Evolutionary conservation across 1,140 invertebrate species (phyloP).

Genomic region (Magallana ariakensis): DNA sequence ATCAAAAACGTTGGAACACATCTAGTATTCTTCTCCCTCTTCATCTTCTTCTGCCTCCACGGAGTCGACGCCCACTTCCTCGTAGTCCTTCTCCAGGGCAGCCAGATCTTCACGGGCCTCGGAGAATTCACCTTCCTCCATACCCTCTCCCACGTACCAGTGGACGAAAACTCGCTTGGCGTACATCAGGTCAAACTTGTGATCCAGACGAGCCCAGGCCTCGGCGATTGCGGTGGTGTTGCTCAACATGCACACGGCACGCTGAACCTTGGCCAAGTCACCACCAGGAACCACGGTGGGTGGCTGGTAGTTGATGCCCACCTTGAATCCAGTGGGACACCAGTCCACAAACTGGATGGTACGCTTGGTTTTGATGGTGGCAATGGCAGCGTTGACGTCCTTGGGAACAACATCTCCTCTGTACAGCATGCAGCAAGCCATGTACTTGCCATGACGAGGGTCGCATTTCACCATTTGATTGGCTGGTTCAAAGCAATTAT

Average conservation of each 20-base stretch:
- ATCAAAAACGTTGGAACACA: not conserved
- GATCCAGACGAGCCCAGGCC: slow-evolving; percentile 83
- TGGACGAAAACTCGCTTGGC: slow-evolving; percentile 80
- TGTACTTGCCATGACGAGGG: slow-evolving; percentile 93
- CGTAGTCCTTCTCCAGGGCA: slow-evolving; percentile 86
- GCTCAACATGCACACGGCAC: slow-evolving; percentile 83
- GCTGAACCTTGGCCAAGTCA: slow-evolving; percentile 85
- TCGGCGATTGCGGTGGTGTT: slow-evolving; percentile 91
- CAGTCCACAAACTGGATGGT: slow-evolving; percentile 73
- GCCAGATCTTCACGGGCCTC: slow-evolving; percentile 86
- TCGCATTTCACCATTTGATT: slow-evolving; percentile 96
- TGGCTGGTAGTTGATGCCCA: slow-evolving; percentile 84
- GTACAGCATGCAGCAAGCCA: slow-evolving; percentile 77
- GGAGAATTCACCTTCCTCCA: slow-evolving; percentile 89
- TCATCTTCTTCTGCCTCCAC: slow-evolving; percentile 82
- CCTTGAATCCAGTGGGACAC: slow-evolving; percentile 73
- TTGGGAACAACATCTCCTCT: slow-evolving; percentile 84
- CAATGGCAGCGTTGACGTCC: slow-evolving; percentile 93
- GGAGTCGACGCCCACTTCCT: slow-evolving; percentile 88
- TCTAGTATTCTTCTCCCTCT: slow-evolving; percentile 82
- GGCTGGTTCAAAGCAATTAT: slow-evolving; percentile 91
- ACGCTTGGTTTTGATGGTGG: slow-evolving; percentile 88
- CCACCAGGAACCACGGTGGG: slow-evolving; percentile 86
- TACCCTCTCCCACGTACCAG: slow-evolving; percentile 82
- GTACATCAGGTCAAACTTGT: slow-evolving; percentile 85